Evolutionary conservation across 2,113 vertebrate species (phyloP), one percentile per base, ranked within the genome.

Genomic region (Xenopus borealis): DNA sequence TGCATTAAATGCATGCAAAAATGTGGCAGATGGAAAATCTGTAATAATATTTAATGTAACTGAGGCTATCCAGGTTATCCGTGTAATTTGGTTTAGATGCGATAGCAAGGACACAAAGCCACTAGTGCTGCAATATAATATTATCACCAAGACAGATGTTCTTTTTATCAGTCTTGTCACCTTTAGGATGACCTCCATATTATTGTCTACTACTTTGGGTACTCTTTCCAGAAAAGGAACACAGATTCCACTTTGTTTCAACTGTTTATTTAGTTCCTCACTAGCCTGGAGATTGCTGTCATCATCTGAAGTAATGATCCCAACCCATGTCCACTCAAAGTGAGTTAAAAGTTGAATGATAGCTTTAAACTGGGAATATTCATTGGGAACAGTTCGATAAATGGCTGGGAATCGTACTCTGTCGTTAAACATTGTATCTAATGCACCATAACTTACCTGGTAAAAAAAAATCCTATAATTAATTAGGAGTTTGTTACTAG

Each of bases 391-490:
- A 65, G 62, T 65, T n/a, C 62, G 62, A 18, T 40, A 40, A 6
- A 40, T 40, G 33, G 33, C 40, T 65, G 62, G 62, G 18, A 65
- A 65, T 8, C 17, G 33, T 16, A 45, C 12, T 7, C 33, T 16
- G n/a, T 65, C 62, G 19, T 65, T 65, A 45, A 65, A 65, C 33
- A 65, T n/a, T 3, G 12, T 17, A 16, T 45, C 63, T 3, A 57
- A n/a, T 7, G 62, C 50, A 6, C 71, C 71, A 66, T 73, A 73
- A 53, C 62, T 66, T 20, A 73, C 65, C 71, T 73, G 62, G 7
- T 64, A 72, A 16, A 50, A 40, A 40, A 40, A 40, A 40, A 40
- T 40, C 3, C 33, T 40, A 40, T 40, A 40, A 2, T 40, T 6
- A 40, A 6, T 40, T 40, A 40, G 33, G 23, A 27, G 23, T 27